Base-by-base conservation (phyloP, 1,140 invertebrate genomes). In the Heliconius nattereri region DNA sequence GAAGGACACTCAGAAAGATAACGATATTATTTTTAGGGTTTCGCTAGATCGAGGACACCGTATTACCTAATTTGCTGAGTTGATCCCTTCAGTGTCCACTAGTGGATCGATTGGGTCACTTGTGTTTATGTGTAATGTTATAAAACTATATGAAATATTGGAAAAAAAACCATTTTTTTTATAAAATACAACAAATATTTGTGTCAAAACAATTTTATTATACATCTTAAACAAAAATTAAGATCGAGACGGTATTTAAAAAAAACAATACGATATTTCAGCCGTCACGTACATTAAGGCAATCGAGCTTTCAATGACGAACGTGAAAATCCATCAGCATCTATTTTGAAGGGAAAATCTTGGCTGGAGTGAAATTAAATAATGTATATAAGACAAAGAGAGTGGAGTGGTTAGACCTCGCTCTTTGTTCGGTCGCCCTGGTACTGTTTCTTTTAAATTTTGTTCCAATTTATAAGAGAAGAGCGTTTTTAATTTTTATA, bases 361-460 rank as follows among this genome's bases (percentile, higher is more conserved):
- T 75, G 78, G 81, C 60, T 40, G 81, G 52, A 52, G 74, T 78
- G 82, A 85, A 85, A 84, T 85, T 85, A 84, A 87, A 86, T 85
- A 87, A 87, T 87, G 86, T 86, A 83, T 78, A 71, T 75, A 74
- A 83, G 85, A 87, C 85, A 87, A 85, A 87, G 85, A 79, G 73
- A 81, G 80, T 82, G 83, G 79, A 87, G 86, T 85, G 85, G 83
- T 84, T 80, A 82, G 78, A 81, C 82, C 82, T 87, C 80, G 78
- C 78, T 78, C 81, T 86, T 87, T 87, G 86, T 87, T 80, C 74
- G 29, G 26, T 54, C 52, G 7, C 77, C 78, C 32, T 74, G 72
- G 52, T 78, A 57, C 71, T 74, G 73, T 73, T 72, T 78, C 78
- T 78, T 78, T 78, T 78, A 71, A 78, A 74, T 45, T 66, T 23